Base-by-base conservation (phyloP, 1,140 invertebrate species). In the Tetranychus cinnabarinus region DNA sequence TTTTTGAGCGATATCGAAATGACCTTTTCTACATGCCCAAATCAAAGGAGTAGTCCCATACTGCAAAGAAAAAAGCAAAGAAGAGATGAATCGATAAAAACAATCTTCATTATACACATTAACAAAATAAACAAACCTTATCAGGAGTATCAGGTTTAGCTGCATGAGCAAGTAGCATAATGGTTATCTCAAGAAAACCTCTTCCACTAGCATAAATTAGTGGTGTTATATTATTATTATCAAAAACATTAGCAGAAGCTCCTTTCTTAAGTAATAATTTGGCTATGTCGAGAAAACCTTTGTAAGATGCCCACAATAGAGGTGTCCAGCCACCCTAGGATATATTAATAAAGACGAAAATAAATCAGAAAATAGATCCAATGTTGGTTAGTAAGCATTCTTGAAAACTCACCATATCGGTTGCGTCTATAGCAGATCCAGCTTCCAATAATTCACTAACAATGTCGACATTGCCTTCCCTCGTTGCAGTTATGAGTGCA, bases 251-350 rank as follows among this genome's bases (percentile, higher is more conserved):
- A 6, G 90, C 83, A 72, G 96, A 90, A 1, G 92, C 91, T 50
- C 85, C 86, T 64, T 81, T 80, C 56, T 88, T 82, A 59, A 97
- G 72, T n/a, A 98, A 72, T 61, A 88, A 71, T 42, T 78, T 76
- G 23, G 88, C 90, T 62, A 86, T 78, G 34, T 84, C 80, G 12
- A 81, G 79, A 65, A 83, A 80, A 3, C 89, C 89, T 73, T 93
- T 91, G 71, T 98, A 97, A 7, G 85, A 81, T 0, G 90, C 89
- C 93, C 93, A 98, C 86, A 97, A 93, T 47, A 98, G 76, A 1
- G 91, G 77, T 2, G 90, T 90, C 92, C 93, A 98, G 34, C 88
- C 88, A 66, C 59, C 59, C 57, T 58, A 52, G 31, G 23, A 45
- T 45, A 58, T 42, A 12, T 46, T 13, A 42, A 46, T n/a, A 3